phyloP scores from a whole-genome alignment of 2,888 invertebrate species.

The Athalia cordata region DNA sequence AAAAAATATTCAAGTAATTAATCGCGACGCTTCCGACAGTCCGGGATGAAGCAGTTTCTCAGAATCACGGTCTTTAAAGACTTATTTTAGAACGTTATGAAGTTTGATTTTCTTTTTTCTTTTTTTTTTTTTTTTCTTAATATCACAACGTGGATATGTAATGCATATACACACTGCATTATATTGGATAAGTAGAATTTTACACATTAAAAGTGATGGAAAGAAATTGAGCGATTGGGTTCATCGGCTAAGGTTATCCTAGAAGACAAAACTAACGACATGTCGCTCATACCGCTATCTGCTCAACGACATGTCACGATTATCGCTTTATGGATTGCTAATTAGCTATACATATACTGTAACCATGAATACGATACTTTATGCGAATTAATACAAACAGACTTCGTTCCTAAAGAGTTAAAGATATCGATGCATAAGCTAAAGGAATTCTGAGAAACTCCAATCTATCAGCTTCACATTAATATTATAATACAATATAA shows the following conservation, averaged over 20 bases:
- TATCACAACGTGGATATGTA: not conserved
- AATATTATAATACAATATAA: too few species aligned
- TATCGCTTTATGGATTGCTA: conserved; percentile 70
- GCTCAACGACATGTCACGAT: conserved; percentile 68
- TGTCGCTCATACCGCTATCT: conserved; percentile 61
- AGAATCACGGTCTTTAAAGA: too few species aligned
- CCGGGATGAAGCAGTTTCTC: too few species aligned
- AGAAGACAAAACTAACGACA: conserved; percentile 71
- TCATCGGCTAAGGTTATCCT: conserved; percentile 71
- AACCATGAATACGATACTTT: conserved; percentile 28
- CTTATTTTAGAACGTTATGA: conserved; percentile 4
- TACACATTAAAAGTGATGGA: not conserved
- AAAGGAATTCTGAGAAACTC: conserved; percentile 9
- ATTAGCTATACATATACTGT: conserved; percentile 69
- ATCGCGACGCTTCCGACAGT: conserved; percentile 30
- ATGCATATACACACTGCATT: not conserved
- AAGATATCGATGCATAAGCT: conserved; percentile 1
- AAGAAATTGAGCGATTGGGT: conserved; percentile 51
- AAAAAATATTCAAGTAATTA: conserved; percentile 28
- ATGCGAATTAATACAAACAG: conserved; percentile 4
- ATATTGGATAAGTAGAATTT: not conserved
- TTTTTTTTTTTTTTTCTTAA: not conserved
- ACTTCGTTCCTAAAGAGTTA: not conserved
- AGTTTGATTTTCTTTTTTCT: not conserved
- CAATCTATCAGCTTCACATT: conserved; percentile 7